Base-by-base conservation (phyloP, 64 coral and sea anemone species). In the Catalaphyllia jardinei region DNA sequence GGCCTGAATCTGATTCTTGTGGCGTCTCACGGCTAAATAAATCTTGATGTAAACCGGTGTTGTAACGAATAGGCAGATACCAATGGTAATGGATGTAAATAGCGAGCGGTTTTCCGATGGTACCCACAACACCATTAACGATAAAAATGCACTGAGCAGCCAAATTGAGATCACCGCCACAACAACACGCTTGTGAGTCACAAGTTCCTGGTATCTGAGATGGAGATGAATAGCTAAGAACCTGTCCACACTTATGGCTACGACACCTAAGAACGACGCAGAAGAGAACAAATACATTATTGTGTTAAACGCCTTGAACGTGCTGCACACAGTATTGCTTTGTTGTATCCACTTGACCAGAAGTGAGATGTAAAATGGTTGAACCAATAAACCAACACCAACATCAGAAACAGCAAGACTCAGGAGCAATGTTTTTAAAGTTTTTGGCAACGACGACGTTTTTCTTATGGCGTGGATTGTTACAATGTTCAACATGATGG, bases 161-260 rank as follows among this genome's bases (percentile, higher is more conserved):
- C 35, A 77, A 9, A 77, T 77, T 77, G 18, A 77, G 6, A 77
- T 77, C 74, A 77, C 74, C 33, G 10, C 74, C 8, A 6, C 8
- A 51, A 25, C 31, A 51, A 52, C 74, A 51, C 74, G 74, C 35
- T 49, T 52, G 35, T 77, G 14, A 50, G 42, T 77, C 39, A 77
- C 74, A 51, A 77, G 39, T 77, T 77, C 74, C 39, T 77, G 35
- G 19, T 77, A 77, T 50, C 74, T 77, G 20, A 52, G 74, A 77
- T 77, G 74, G 52, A 77, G 19, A 51, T 24, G 39, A 77, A 77
- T 22, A 22, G 74, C 18, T 20, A 77, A 49, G 35, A 52, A 77
- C 39, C 74, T 77, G 4, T 77, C 74, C 52, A 49, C 38, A 77
- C 31, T 77, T n/a, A 77, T 3, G n/a, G 74, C 35, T 0, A 24